Conservation (phyloP, 2,888 invertebrate species). For the Papilio gigon region DNA sequence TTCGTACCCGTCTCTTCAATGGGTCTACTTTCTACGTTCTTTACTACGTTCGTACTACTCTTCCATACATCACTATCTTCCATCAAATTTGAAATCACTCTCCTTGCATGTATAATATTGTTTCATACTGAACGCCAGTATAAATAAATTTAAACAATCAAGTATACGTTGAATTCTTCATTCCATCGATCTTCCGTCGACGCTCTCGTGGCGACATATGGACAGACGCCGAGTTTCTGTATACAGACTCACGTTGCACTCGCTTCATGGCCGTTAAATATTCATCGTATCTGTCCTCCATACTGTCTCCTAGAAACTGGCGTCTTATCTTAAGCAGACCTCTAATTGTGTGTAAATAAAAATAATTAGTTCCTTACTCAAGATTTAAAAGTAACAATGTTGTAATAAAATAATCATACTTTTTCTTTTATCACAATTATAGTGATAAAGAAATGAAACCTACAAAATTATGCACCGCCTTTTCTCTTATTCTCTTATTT, state of each 20-base stretch:
- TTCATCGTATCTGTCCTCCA: slow-evolving; percentile 54
- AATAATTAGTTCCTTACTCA: neutral
- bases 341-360: neutral
- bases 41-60: too few species aligned
- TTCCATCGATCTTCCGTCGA: slow-evolving; percentile 46
- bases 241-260: slow-evolving; percentile 51
- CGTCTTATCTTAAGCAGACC: neutral
- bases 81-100: too few species aligned
- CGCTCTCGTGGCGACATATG: slow-evolving; percentile 54
- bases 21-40: too few species aligned
- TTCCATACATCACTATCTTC: too few species aligned
- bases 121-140: neutral
- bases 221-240: slow-evolving; percentile 19
- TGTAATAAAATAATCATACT: neutral
- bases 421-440: neutral
- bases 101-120: too few species aligned
- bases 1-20: too few species aligned
- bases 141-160: neutral
- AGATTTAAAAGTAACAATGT: neutral
- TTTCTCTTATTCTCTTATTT: neutral
- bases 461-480: neutral
- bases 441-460: neutral
- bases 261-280: slow-evolving; percentile 64
- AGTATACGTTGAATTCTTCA: slow-evolving; percentile 35
- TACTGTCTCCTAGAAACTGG: neutral